Base-by-base conservation (phyloP, 1,140 invertebrate genomes). In the Zaprionus davidi region DNA sequence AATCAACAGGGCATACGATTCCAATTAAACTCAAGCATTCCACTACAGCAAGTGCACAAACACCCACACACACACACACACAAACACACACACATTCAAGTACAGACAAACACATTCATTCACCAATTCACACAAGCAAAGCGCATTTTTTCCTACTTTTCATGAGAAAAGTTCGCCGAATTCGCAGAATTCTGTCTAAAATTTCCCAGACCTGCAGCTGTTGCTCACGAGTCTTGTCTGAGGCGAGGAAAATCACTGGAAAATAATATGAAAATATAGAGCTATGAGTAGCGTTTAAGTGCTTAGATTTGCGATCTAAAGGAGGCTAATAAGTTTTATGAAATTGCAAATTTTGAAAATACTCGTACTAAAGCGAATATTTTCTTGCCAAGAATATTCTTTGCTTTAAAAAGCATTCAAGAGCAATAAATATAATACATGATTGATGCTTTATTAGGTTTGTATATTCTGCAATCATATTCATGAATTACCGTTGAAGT, bases 1-100 rank as follows among this genome's bases (percentile, higher is more conserved):
- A 90, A 53, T 76, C 85, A 85, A 90, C 85, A 90, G 73, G 70
- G 81, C 85, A 79, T 90, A 87, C 73, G 85, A 80, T 90, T 90
- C 85, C 85, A 90, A 90, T 90, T 90, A 90, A 90, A 85, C 78
- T 81, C 73, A 90, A 90, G 85, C 86, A 85, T 90, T 85, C 81
- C 82, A 77, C 80, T 75, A 84, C 58, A 74, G 55, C 66, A 73
- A 66, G 57, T 64, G 71, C 72, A 63, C 62, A 71, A 56, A 46
- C 44, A 72, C 22, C 41, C 22, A 60, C 41, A 41, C n/a, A 64
- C 28, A 34, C 38, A 38, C 5, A 5, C 3, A 56, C 31, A 31
- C 28, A 26, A 41, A 71, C 38, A 59, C 46, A 26, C 24, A 24
- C 5, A 20, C 1, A 41, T 15, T n/a, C 28, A 31, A 31, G 28